A percentile compares a stretch with the other conserved stretches of the same genome.
These are phyloP conservation scores for Sebastes aleutianus DNA, from an alignment of 2,797 vertebrate genomes.

Conservation along the genomic window DNA sequence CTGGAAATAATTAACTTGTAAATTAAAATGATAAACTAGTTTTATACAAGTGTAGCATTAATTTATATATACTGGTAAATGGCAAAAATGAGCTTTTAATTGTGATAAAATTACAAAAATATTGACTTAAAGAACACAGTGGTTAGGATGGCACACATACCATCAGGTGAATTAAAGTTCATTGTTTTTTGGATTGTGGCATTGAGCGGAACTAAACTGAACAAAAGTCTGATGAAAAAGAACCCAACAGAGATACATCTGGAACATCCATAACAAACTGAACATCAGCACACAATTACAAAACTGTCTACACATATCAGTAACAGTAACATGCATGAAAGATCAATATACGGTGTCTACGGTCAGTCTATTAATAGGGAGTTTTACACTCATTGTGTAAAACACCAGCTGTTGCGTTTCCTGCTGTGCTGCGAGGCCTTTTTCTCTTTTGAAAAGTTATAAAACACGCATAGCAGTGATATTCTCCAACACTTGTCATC, in stretches of 20 bases:
- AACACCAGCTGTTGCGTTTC: slow-evolving; percentile 39
- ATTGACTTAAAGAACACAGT: neutral
- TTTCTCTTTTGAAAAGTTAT: neutral
- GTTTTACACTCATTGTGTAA: slow-evolving; percentile 5
- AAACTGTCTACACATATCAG: neutral
- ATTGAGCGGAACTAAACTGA: neutral
- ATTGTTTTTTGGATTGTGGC: neutral
- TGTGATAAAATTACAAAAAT: neutral
- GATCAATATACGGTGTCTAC: neutral
- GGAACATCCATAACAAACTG: neutral
- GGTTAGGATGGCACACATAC: neutral
- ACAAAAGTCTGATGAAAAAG: neutral
- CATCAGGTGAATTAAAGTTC: neutral
- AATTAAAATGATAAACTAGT: neutral
- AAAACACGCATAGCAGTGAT: neutral
- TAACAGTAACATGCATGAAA: neutral
- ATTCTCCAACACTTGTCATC: slow-evolving; percentile 10
- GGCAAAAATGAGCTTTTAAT: neutral
- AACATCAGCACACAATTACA: neutral
- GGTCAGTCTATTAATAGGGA: neutral
- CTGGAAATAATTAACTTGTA: neutral
- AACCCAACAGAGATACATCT: neutral
- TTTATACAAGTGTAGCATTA: neutral
- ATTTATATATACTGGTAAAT: neutral
- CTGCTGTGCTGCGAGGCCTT: neutral